Percentiles rank a stretch among this genome's conserved stretches.
phyloP scores from a whole-genome alignment of 2,888 invertebrate species.

The Mayetiola destructor region DNA sequence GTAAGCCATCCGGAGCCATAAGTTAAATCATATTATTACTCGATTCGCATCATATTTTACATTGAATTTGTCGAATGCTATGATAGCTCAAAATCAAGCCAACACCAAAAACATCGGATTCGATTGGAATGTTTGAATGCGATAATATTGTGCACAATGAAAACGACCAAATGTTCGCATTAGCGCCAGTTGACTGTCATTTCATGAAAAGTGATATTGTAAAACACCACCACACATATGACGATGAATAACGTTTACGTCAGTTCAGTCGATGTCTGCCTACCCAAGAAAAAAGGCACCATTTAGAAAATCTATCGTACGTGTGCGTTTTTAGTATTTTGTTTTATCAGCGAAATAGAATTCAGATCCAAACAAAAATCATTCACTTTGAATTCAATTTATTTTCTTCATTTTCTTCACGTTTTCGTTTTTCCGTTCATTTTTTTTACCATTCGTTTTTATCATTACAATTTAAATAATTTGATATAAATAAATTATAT shows the following conservation, averaged over 20 bases:
- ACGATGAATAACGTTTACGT: conserved; percentile 10
- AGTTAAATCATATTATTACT: not conserved
- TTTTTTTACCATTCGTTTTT: not conserved
- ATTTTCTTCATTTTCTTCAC: not conserved
- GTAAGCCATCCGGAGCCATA: not conserved
- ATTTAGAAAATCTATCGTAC: conserved; percentile 7
- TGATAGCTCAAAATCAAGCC: too few species aligned
- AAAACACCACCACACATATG: conserved; percentile 9
- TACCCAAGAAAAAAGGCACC: conserved; percentile 6
- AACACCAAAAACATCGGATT: too few species aligned
- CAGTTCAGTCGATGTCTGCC: conserved; percentile 11
- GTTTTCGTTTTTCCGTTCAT: not conserved
- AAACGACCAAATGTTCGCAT: too few species aligned
- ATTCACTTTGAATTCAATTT: not conserved
- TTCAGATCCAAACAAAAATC: too few species aligned
- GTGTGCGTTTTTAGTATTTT: conserved; percentile 6
- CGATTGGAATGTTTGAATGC: too few species aligned
- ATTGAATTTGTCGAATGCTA: too few species aligned
- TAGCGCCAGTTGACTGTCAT: conserved; percentile 3
- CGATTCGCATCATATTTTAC: too few species aligned
- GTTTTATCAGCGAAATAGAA: conserved; percentile 9
- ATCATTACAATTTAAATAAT: not conserved
- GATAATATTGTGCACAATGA: too few species aligned
- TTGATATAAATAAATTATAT: not conserved
- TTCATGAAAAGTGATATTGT: not conserved